These are phyloP conservation scores for Leptinotarsa peninsularis DNA, from an alignment of 2,888 invertebrate species.

Conservation along the genomic window DNA sequence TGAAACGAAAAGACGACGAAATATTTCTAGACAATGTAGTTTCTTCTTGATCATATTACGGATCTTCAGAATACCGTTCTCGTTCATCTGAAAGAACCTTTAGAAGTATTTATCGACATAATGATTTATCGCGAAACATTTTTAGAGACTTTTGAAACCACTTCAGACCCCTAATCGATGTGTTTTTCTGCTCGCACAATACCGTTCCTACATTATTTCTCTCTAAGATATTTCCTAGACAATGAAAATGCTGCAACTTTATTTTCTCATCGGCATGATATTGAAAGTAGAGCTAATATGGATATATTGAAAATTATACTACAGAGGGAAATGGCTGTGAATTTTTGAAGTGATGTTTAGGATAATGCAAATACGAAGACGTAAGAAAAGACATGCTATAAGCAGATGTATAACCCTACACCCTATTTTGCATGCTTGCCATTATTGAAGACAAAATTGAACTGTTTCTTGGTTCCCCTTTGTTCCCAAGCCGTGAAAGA, in stretches of 20 bases:
- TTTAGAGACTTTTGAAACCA: constrained; percentile 26
- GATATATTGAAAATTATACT: background rate
- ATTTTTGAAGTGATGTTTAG: background rate
- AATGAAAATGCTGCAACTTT: background rate
- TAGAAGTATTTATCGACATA: constrained; percentile 21
- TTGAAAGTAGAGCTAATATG: background rate
- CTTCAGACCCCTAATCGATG: constrained; percentile 23
- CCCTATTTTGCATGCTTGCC: constrained; percentile 13
- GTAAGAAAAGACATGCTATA: background rate
- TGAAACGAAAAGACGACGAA: constrained; percentile 32
- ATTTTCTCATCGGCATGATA: background rate
- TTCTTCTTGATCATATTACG: constrained; percentile 20
- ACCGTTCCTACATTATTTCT: background rate
- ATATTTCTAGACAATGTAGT: constrained; percentile 28
- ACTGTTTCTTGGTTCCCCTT: constrained; percentile 19
- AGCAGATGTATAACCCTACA: background rate
- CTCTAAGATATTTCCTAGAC: background rate
- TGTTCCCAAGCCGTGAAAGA: constrained; percentile 18
- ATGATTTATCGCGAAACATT: constrained; percentile 24
- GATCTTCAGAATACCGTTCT: constrained; percentile 18
- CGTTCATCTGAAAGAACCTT: constrained; percentile 5
- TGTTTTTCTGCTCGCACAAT: constrained; percentile 22
- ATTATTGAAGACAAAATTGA: constrained; percentile 23
- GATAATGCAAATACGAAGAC: background rate
- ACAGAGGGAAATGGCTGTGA: background rate